Percentiles rank a stretch among this genome's conserved stretches.
These are phyloP conservation scores for Campylomormyrus numenius DNA, from an alignment of 2,113 vertebrate genomes.

Conservation along the genomic window DNA sequence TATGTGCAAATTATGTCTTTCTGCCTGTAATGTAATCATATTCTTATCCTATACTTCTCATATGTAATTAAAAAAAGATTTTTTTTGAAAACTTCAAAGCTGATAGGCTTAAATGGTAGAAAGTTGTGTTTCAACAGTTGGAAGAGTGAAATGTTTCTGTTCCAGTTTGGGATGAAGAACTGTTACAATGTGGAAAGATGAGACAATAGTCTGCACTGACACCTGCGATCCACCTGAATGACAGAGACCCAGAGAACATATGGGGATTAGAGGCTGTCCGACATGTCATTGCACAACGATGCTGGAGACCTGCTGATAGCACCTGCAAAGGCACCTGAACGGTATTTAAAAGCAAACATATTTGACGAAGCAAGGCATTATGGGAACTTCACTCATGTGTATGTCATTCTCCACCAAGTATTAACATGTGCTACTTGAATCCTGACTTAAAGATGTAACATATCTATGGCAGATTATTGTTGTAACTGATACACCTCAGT, in stretches of 20 bases:
- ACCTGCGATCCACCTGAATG: neutral
- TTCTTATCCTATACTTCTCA: neutral
- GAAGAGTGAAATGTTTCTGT: neutral
- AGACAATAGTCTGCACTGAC: neutral
- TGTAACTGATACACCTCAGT: neutral
- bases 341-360: neutral
- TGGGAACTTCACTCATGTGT: neutral
- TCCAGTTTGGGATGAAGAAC: neutral
- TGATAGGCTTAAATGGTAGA: neutral
- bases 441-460: neutral
- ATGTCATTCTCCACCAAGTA: neutral
- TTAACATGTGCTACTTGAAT: neutral
- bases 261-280: constrained; percentile 23
- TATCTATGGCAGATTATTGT: neutral
- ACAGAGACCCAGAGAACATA: constrained; percentile 40
- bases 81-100: neutral
- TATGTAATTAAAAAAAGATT: neutral
- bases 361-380: neutral
- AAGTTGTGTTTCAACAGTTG: neutral
- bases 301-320: neutral
- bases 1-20: neutral
- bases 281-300: neutral
- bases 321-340: neutral
- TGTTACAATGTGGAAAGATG: neutral
- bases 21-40: neutral